A percentile compares a stretch with the other conserved stretches of the same genome.
These are phyloP conservation scores for Ceuthmochares aereus DNA, from an alignment of 2,113 vertebrate species.

Conservation along the genomic window DNA sequence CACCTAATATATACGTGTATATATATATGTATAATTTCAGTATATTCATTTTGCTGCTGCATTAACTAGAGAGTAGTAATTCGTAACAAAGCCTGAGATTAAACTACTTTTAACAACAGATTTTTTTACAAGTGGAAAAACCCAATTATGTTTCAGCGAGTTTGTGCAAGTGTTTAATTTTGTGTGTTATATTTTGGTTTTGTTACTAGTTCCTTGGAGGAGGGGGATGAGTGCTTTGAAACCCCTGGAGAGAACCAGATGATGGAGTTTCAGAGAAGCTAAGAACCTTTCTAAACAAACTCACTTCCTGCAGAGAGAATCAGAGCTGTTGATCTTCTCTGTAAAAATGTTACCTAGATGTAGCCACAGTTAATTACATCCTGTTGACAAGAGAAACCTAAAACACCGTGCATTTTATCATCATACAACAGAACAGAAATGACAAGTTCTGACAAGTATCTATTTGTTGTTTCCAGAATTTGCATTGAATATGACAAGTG, in stretches of 20 bases:
- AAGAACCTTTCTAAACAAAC: conserved; percentile 43
- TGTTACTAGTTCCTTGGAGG: not conserved
- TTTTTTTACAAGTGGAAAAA: not conserved
- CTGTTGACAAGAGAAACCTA: conserved; percentile 50
- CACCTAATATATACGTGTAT: not conserved
- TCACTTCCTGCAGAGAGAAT: conserved; percentile 15
- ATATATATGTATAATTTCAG: no score
- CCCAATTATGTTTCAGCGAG: not conserved
- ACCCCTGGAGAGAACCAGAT: conserved; percentile 9
- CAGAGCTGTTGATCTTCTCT: conserved; percentile 14
- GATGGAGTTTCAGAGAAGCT: conserved; percentile 12
- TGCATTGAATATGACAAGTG: conserved; percentile 43
- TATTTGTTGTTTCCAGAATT: conserved; percentile 64
- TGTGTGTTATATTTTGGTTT: not conserved
- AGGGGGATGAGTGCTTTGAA: conserved; percentile 11
- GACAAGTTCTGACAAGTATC: conserved; percentile 67
- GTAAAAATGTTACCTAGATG: conserved; percentile 49
- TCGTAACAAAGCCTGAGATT: not conserved
- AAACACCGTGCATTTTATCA: conserved; percentile 42
- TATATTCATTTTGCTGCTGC: not conserved
- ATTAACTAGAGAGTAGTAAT: not conserved
- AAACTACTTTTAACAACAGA: not conserved
- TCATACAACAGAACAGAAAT: conserved; percentile 19
- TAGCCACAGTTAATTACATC: conserved; percentile 53
- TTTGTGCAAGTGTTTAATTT: conserved; percentile 10